Evolutionary conservation across 2,797 vertebrate species (phyloP), one percentile per base, ranked within the genome.

Genomic region (Tangara arthus): DNA sequence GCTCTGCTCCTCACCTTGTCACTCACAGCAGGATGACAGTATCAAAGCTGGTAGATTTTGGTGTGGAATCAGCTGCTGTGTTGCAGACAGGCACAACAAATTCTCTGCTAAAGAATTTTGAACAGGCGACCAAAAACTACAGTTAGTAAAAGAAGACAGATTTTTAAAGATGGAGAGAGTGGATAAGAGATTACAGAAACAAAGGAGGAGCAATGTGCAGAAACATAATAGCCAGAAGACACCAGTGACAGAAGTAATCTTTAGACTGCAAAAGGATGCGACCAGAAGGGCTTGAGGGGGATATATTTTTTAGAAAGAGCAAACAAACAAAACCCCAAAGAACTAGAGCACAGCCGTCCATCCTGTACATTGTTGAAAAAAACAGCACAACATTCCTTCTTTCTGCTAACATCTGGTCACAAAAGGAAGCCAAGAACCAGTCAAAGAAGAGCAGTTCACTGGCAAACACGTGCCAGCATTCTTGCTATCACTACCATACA

Each of bases 361-460:
- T 75, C 19, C 21, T 71, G 17, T 50, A 55, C 39, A 32, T 26
- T 39, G 39, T 34, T 41, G 27, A 13, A 44, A 92, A 77, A 81
- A 76, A 56, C 4, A 85, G 22, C 60, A 34, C 22, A 78, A 41
- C 26, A 34, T 91, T 91, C 11, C 46, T 17, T 91, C 68, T 39
- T 94, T 81, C 65, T 90, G 30, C 30, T 80, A 95, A 89, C 80
- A 95, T 91, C 80, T 95, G 92, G 75, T 34, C 69, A 50, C 32
- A 89, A 87, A 87, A 77, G 35, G 70, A 90, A 90, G 71, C 80
- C 90, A 96, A 96, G 70, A 81, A 72, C 10, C 32, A 88, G 64
- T 63, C 39, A 89, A 78, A 94, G 87, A 85, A 70, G 21, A 88
- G 23, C 24, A 87, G n/a, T 44, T 95, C 47, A 55, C 34, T 73